phyloP scores from a whole-genome alignment of 2,797 vertebrate species.

The Psittacula derbiana region DNA sequence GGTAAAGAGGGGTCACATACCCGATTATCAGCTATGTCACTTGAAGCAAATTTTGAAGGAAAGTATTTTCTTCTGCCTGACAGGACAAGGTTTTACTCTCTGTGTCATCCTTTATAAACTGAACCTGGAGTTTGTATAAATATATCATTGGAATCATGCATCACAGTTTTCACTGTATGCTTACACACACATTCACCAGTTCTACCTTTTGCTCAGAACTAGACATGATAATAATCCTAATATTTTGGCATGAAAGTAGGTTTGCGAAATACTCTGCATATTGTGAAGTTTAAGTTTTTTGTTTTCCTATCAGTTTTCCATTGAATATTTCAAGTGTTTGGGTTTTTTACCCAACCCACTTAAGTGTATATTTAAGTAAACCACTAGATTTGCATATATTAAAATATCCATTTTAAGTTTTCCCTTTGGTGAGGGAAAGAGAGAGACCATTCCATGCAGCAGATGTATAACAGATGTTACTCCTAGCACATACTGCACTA shows the following conservation, averaged over 20 bases:
- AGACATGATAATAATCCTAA: background rate
- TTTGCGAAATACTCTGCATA: background rate
- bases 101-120: background rate
- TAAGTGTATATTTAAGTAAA: background rate
- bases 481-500: background rate
- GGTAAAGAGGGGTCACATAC: background rate
- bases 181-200: background rate
- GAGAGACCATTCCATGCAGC: background rate
- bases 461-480: constrained; percentile 29
- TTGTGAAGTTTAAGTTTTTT: background rate
- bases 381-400: background rate
- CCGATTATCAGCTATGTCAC: background rate
- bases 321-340: background rate
- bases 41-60: background rate
- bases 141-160: background rate
- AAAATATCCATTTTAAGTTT: background rate
- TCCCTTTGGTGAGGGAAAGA: background rate
- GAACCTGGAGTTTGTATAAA: background rate
- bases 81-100: background rate
- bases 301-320: background rate
- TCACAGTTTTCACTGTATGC: background rate
- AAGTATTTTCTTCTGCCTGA: background rate
- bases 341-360: background rate
- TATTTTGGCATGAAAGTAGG: background rate
- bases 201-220: background rate